Conservation (phyloP, 2,797 vertebrate genomes). For the Danio aesculapii region DNA sequence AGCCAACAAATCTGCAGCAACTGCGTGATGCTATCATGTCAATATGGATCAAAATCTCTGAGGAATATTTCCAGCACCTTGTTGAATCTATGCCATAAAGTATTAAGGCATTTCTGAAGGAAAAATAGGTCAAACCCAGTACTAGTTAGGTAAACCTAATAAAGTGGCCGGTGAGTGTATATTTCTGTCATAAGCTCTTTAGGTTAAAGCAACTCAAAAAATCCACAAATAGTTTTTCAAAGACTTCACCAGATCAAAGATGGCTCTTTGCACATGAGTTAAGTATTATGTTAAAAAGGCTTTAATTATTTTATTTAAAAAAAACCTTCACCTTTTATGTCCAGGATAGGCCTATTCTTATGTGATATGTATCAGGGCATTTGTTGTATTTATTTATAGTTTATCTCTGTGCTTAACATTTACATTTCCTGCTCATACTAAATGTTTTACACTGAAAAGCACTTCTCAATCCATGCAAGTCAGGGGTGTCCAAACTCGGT, state of each 20-base stretch:
- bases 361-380: not conserved
- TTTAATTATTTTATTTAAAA: not conserved
- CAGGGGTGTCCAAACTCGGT: too few species aligned
- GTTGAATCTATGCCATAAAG: too few species aligned
- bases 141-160: too few species aligned
- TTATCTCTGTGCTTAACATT: not conserved
- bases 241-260: not conserved
- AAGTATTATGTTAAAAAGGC: not conserved
- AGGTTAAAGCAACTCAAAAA: not conserved
- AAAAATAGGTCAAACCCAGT: too few species aligned
- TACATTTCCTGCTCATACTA: not conserved
- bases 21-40: too few species aligned
- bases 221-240: constrained; percentile 16
- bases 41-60: too few species aligned
- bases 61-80: too few species aligned
- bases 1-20: too few species aligned
- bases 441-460: not conserved
- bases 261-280: not conserved
- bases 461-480: not conserved
- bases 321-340: not conserved
- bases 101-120: too few species aligned
- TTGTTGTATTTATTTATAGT: not conserved
- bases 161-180: too few species aligned
- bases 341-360: not conserved
- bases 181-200: too few species aligned